phyloP scores from a whole-genome alignment of 1,140 invertebrate genomes.

The Magallana gigas region DNA sequence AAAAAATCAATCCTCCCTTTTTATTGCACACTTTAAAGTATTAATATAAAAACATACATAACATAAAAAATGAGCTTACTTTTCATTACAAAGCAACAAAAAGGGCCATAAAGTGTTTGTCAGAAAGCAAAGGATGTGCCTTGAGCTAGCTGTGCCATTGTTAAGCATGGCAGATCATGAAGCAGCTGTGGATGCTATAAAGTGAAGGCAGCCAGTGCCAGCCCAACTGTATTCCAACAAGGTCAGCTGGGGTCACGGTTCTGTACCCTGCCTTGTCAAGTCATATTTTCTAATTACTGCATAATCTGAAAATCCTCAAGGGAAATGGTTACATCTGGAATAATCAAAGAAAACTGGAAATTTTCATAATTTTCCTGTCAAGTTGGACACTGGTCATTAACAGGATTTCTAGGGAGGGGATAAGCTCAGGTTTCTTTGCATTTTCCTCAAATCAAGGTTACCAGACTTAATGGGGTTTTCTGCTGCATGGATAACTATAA shows the following conservation, averaged over 20 bases:
- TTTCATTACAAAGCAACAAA: slow-evolving; percentile 7
- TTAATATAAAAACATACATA: slow-evolving; percentile 20
- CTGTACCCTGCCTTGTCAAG: slow-evolving; percentile 5
- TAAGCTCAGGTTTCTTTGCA: neutral
- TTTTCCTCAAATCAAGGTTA: neutral
- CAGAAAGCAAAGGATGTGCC: slow-evolving; percentile 1
- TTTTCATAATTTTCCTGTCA: neutral
- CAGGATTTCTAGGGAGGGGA: neutral
- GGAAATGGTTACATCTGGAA: slow-evolving; percentile 20
- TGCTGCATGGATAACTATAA: neutral
- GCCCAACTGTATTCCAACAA: neutral
- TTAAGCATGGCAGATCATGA: slow-evolving; percentile 12
- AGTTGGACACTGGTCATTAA: slow-evolving; percentile 17
- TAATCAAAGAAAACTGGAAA: neutral
- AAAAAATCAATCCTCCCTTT: slow-evolving; percentile 11
- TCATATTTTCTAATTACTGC: neutral
- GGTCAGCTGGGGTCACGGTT: slow-evolving; percentile 4
- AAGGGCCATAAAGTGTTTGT: neutral
- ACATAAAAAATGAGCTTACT: neutral
- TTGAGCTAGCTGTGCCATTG: slow-evolving; percentile 7
- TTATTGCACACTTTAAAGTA: neutral
- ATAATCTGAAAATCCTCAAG: slow-evolving; percentile 12
- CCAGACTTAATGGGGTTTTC: slow-evolving; percentile 22
- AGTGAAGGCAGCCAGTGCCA: neutral
- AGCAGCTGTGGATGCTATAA: slow-evolving; percentile 27